phyloP scores from a whole-genome alignment of 2,797 vertebrate species.

The Cichlasoma orientale region DNA sequence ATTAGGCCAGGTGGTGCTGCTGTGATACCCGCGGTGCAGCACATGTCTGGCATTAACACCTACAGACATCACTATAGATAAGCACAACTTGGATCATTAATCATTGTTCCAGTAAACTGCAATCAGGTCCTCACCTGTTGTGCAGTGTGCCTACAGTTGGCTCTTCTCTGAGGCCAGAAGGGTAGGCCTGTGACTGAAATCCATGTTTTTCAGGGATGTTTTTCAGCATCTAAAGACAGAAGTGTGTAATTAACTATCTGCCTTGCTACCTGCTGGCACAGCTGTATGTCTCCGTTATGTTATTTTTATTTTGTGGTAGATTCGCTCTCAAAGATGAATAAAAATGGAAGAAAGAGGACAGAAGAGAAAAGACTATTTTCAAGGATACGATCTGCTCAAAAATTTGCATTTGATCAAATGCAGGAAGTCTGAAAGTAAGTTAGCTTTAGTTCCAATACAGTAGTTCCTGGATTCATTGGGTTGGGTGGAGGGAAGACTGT shows the following conservation, averaged over 20 bases:
- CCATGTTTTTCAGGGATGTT: too few species aligned
- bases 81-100: conserved; percentile 44
- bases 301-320: neutral
- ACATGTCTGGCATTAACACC: conserved; percentile 79
- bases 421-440: neutral
- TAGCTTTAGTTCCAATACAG: neutral
- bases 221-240: too few species aligned
- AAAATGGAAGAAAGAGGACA: too few species aligned
- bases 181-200: neutral
- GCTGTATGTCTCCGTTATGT: neutral
- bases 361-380: neutral
- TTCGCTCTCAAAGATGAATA: too few species aligned
- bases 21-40: conserved; percentile 72
- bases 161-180: neutral
- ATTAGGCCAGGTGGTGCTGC: conserved; percentile 74
- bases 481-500: too few species aligned
- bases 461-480: neutral
- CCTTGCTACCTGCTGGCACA: neutral
- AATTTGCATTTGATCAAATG: neutral
- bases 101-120: conserved; percentile 36
- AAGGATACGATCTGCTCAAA: neutral
- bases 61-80: conserved; percentile 60
- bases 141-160: neutral
- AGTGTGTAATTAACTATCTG: neutral
- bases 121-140: neutral